Conservation (phyloP, 2,888 invertebrate species). For the Drosophila monieri region DNA sequence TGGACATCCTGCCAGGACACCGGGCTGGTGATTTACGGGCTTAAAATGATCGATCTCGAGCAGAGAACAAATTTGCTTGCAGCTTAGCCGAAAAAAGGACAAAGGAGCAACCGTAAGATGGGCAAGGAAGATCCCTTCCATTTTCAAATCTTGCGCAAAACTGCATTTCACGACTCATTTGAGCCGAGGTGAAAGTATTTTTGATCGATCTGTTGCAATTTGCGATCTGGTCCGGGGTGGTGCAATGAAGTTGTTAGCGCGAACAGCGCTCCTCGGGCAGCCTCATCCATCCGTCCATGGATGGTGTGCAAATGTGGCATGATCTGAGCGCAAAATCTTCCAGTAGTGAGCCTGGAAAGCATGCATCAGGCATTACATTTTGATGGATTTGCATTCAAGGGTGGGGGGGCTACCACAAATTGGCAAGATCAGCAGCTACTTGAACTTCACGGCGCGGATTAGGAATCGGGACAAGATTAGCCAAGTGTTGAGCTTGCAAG, state of each 20-base stretch:
- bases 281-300: constrained; percentile 16
- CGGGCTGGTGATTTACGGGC: constrained; percentile 41
- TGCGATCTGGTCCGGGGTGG: constrained; percentile 21
- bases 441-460: constrained; percentile 11
- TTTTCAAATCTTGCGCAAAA: constrained; percentile 42
- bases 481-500: neutral
- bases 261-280: constrained; percentile 28
- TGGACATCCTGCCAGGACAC: constrained; percentile 35
- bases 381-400: constrained; percentile 25
- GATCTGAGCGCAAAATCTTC: constrained; percentile 22
- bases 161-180: constrained; percentile 64
- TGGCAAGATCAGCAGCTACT: constrained; percentile 12
- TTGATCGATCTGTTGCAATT: constrained; percentile 52
- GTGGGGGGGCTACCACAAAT: constrained; percentile 7
- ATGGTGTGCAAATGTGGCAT: constrained; percentile 44
- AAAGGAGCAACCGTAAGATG: constrained; percentile 26
- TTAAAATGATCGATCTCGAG: constrained; percentile 64
- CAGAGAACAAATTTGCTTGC: constrained; percentile 61
- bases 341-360: constrained; percentile 8
- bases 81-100: constrained; percentile 52
- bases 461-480: constrained; percentile 1
- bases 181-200: constrained; percentile 33
- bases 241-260: constrained; percentile 39
- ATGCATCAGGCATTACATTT: constrained; percentile 14
- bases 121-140: constrained; percentile 20